Conservation (phyloP, 2,113 vertebrate species). For the Plotosus lineatus region DNA sequence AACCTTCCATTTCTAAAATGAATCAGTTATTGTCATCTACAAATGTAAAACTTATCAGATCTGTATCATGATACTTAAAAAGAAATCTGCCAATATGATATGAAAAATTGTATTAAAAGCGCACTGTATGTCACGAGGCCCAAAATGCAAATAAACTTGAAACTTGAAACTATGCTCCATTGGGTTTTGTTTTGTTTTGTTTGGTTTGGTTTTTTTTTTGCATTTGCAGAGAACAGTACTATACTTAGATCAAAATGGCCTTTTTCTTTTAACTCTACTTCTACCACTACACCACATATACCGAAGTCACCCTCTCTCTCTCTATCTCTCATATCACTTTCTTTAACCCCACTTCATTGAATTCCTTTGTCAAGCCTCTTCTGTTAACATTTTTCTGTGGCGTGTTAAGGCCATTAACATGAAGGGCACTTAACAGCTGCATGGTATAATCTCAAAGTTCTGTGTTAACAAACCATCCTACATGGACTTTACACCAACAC, state of each 20-base stretch:
- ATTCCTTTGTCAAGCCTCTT: background rate
- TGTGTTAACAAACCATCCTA: background rate
- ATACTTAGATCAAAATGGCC: background rate
- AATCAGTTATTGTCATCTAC: no score
- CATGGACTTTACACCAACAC: conserved; percentile 6
- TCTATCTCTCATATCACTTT: background rate
- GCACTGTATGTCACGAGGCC: no score
- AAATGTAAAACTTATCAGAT: no score
- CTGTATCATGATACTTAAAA: no score
- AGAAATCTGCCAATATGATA: no score
- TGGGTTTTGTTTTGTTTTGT: no score
- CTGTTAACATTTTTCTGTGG: conserved; percentile 27
- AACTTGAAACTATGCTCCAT: no score
- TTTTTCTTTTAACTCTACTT: background rate
- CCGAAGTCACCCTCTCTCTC: background rate
- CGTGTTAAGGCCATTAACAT: background rate
- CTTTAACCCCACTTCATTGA: background rate
- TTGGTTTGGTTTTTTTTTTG: no score
- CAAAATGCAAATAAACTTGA: no score
- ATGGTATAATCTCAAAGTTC: background rate
- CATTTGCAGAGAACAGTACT: no score
- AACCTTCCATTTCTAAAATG: no score
- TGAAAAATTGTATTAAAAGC: no score
- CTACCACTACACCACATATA: background rate
- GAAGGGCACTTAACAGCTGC: background rate